Percentiles rank a stretch among this genome's conserved stretches.
Evolutionary conservation across 2,888 invertebrate species (phyloP).

Genomic region (Rhamphomyia laevipes): DNA sequence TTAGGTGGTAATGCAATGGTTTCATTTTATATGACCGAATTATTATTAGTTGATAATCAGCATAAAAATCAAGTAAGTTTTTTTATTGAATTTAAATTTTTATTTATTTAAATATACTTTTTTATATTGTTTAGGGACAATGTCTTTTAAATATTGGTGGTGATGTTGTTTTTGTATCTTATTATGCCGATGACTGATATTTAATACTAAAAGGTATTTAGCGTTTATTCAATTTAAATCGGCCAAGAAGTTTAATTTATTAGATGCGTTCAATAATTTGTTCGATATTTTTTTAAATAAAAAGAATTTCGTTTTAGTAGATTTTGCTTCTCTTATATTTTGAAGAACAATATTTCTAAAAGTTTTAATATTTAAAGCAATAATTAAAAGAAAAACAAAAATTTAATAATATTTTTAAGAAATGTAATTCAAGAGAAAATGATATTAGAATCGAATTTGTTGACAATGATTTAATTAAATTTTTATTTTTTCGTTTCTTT

Average conservation of each 20-base stretch:
- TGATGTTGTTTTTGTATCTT: slow-evolving; percentile 77
- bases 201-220: slow-evolving; percentile 30
- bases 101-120: slow-evolving; percentile 1
- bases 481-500: too few species aligned
- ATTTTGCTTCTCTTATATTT: too few species aligned
- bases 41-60: slow-evolving; percentile 80
- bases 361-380: too few species aligned
- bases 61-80: slow-evolving; percentile 85
- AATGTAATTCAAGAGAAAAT: too few species aligned
- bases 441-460: too few species aligned
- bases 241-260: slow-evolving; percentile 29
- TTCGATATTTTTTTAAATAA: too few species aligned
- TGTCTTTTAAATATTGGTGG: slow-evolving; percentile 92
- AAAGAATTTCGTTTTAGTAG: too few species aligned
- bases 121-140: slow-evolving; percentile 68
- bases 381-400: too few species aligned
- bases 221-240: slow-evolving; percentile 31
- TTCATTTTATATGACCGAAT: slow-evolving; percentile 85
- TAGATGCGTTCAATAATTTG: slow-evolving; percentile 4
- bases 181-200: slow-evolving; percentile 46
- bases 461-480: too few species aligned
- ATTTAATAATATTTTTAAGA: too few species aligned
- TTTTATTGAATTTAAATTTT: neutral
- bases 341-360: too few species aligned
- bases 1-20: slow-evolving; percentile 93